These are phyloP conservation scores for Lagenorhynchus albirostris DNA, from an alignment of 2,113 vertebrate species.

Conservation along the genomic window DNA sequence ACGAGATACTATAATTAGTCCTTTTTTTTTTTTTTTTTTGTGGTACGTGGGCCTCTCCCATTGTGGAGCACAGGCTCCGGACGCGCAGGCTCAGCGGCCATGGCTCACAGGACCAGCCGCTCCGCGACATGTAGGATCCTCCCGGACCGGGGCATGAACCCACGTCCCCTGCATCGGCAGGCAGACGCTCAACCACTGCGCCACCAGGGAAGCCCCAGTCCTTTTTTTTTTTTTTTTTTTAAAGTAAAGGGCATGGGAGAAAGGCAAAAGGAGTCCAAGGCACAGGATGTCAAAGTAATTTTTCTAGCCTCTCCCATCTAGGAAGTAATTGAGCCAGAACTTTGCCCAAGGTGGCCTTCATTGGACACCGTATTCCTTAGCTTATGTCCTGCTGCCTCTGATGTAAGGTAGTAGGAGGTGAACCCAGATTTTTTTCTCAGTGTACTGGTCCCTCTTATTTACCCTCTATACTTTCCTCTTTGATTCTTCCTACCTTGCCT, in stretches of 20 bases:
- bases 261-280: background rate
- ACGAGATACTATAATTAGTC: background rate
- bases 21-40: background rate
- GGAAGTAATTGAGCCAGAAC: background rate
- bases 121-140: too few relatives aligned
- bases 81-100: too few relatives aligned
- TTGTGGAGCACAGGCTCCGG: too few relatives aligned
- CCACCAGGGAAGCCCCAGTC: too few relatives aligned
- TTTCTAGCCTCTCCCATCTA: background rate
- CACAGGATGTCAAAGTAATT: background rate
- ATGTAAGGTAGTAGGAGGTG: background rate
- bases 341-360: fast-evolving
- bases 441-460: background rate
- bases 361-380: background rate
- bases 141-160: too few relatives aligned
- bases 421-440: background rate
- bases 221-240: too few relatives aligned
- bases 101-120: too few relatives aligned
- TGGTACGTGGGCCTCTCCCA: too few relatives aligned
- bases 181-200: too few relatives aligned
- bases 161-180: too few relatives aligned
- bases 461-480: background rate
- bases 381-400: background rate
- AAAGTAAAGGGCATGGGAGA: background rate
- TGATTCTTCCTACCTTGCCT: background rate